Conservation (phyloP, 2,888 invertebrate species). For the Dinocampus coccinellae region DNA sequence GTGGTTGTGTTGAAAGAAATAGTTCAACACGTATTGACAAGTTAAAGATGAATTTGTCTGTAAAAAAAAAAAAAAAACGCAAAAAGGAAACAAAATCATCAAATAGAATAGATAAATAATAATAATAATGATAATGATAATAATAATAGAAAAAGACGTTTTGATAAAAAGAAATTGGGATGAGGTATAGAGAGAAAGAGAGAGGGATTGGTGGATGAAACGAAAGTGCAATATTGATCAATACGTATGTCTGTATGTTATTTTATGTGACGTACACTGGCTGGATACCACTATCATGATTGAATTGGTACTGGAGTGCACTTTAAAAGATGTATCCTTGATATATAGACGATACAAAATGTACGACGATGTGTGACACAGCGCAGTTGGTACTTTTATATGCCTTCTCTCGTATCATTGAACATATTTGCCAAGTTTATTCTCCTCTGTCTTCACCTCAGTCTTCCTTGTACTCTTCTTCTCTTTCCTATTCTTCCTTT, state of each 20-base stretch:
- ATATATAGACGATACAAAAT: neutral
- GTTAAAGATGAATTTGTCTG: neutral
- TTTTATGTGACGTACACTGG: conserved; percentile 16
- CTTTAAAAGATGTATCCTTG: conserved; percentile 39
- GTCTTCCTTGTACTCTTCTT: no score
- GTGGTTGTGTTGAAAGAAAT: neutral
- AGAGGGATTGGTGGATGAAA: neutral
- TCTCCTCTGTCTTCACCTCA: no score
- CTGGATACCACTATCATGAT: conserved; percentile 31
- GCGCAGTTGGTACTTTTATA: neutral
- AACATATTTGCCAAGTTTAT: neutral
- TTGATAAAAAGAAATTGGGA: neutral
- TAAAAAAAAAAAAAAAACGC: neutral
- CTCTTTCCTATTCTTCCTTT: no score
- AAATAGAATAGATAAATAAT: no score
- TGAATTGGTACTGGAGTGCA: conserved; percentile 43
- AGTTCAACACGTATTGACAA: conserved; percentile 12
- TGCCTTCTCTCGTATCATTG: neutral
- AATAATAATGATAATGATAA: no score
- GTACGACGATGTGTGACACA: neutral
- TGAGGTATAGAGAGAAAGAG: neutral
- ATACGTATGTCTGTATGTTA: neutral
- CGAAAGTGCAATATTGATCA: conserved; percentile 27
- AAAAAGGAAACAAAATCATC: no score
- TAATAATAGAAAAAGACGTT: neutral